Conservation (phyloP, 2,113 vertebrate species). For the Rhinolophus sinicus region DNA sequence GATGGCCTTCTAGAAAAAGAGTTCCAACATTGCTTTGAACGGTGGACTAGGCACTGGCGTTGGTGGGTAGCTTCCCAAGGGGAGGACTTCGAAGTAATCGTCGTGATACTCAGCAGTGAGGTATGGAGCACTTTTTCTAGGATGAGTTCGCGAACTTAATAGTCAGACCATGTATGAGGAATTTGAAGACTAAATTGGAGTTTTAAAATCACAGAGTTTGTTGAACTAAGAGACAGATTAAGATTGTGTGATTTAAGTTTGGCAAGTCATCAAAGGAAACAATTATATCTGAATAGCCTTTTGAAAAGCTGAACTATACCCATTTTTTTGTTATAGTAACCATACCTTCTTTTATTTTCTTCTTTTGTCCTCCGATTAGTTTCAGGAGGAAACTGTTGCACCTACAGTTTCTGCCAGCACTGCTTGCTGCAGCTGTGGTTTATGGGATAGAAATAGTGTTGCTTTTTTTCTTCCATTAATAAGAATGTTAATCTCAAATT, state of each 20-base stretch:
- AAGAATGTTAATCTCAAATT: slow-evolving; percentile 23
- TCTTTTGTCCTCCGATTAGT: background rate
- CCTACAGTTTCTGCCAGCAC: background rate
- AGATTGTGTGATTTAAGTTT: slow-evolving; percentile 10
- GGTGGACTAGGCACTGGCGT: too few relatives aligned
- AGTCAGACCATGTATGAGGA: background rate
- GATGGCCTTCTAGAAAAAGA: too few relatives aligned
- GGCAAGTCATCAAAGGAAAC: background rate
- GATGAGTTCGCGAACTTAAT: too few relatives aligned
- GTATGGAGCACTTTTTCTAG: too few relatives aligned
- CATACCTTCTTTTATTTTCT: slow-evolving; percentile 3
- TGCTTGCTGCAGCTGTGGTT: background rate
- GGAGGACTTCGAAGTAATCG: too few relatives aligned
- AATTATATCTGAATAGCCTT: background rate
- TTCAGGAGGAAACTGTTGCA: background rate
- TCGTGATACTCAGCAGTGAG: too few relatives aligned
- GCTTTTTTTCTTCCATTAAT: background rate
- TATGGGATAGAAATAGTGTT: background rate
- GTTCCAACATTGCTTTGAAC: too few relatives aligned
- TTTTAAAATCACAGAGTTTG: slow-evolving; percentile 8
- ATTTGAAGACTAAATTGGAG: slow-evolving; percentile 36
- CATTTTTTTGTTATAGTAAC: slow-evolving; percentile 6
- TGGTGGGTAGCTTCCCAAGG: too few relatives aligned
- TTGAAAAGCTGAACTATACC: slow-evolving; percentile 29
- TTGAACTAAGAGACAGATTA: slow-evolving; percentile 49